phyloP scores from a whole-genome alignment of 2,888 invertebrate species.

The Acrobasis consociella region DNA sequence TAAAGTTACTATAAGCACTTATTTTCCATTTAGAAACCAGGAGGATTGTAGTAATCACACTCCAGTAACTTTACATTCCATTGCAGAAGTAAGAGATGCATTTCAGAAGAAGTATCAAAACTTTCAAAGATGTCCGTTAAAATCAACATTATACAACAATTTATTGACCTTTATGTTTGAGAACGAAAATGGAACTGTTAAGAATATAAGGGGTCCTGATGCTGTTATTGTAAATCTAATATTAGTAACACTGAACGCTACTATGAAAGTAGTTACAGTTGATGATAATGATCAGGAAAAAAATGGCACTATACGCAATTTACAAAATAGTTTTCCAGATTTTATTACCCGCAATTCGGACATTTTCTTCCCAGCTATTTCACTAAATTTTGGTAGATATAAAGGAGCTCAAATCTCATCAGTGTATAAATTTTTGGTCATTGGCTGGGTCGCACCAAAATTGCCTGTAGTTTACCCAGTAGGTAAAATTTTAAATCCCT shows the following conservation, averaged over 20 bases:
- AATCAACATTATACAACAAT: background rate
- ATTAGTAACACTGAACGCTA: constrained; percentile 9
- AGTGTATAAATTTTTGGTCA: background rate
- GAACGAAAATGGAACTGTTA: constrained; percentile 7
- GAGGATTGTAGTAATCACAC: constrained; percentile 1
- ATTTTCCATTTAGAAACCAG: constrained; percentile 13
- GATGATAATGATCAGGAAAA: background rate
- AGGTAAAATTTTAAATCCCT: constrained; percentile 15
- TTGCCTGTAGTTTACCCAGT: background rate
- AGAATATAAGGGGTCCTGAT: background rate
- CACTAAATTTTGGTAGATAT: background rate
- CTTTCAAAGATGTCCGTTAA: constrained; percentile 18
- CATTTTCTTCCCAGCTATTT: constrained; percentile 1
- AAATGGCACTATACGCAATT: background rate
- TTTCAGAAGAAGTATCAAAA: background rate
- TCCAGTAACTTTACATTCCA: constrained; percentile 2
- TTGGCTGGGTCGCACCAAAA: constrained; percentile 11
- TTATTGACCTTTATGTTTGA: background rate
- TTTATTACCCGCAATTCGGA: constrained; percentile 5
- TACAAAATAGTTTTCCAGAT: background rate
- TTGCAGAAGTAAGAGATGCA: background rate
- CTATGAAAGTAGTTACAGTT: constrained; percentile 3
- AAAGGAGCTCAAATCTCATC: constrained; percentile 3
- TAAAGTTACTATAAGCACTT: constrained; percentile 9
- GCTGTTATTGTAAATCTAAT: background rate